Evolutionary conservation across 1,140 invertebrate species (phyloP).

Genomic region (Metopolophium dirhodum): DNA sequence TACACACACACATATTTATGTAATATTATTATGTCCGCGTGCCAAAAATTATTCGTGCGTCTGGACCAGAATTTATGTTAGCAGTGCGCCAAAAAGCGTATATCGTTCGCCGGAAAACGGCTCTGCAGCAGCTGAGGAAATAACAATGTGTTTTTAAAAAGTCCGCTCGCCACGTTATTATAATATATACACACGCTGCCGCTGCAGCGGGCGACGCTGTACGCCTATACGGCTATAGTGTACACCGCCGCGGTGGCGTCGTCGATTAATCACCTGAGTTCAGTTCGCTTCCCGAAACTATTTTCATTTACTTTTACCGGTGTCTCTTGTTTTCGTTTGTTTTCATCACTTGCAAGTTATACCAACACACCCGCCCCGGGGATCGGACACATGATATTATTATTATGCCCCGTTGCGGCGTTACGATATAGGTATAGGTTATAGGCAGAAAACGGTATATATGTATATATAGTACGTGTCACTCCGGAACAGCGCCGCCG

Average conservation of each 20-base stretch:
- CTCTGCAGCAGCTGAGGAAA: neutral
- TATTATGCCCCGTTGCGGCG: too few relatives aligned
- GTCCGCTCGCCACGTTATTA: neutral
- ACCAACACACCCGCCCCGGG: neutral
- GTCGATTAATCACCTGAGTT: neutral
- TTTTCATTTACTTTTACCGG: neutral
- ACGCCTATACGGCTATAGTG: neutral
- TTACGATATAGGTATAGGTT: too few relatives aligned
- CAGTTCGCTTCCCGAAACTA: neutral
- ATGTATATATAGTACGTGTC: neutral
- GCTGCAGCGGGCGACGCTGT: too few relatives aligned
- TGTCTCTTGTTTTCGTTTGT: neutral
- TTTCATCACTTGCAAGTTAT: neutral
- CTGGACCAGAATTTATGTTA: slow-evolving; percentile 27
- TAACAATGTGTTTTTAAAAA: slow-evolving; percentile 22
- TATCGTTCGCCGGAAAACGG: neutral
- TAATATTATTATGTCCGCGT: neutral
- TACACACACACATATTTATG: neutral
- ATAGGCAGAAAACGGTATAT: too few relatives aligned
- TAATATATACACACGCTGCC: neutral
- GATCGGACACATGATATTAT: too few relatives aligned
- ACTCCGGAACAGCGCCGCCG: neutral
- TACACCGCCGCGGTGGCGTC: neutral
- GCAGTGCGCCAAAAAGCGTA: slow-evolving; percentile 30
- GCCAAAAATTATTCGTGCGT: slow-evolving; percentile 51